Evolutionary conservation across 1,140 invertebrate genomes (phyloP), one percentile per base, ranked within the genome.

Genomic region (Aleiodes sp.): DNA sequence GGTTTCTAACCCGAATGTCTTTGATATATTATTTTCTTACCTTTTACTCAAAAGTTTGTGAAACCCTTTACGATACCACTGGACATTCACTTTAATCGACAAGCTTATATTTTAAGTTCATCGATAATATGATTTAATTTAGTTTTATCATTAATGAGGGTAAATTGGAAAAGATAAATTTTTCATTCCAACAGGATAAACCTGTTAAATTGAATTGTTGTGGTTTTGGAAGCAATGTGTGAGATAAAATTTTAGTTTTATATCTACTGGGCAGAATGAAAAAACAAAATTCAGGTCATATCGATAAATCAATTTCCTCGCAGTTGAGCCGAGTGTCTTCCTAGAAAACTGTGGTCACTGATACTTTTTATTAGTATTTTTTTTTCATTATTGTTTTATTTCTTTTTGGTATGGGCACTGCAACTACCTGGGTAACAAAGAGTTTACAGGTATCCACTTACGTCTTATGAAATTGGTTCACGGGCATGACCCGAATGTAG

Each of bases 241-340:
- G 31, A 37, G 16, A 64, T 14, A n/a, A 37, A 39, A 33, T 63
- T 63, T 41, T 63, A 52, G 46, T 21, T 52, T 24, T 59, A 56
- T 62, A 64, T 46, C 26, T 24, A 14, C 26, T 2, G 10, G 21
- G n/a, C n/a, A n/a, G 26, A 62, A 21, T 33, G 29, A 26, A 26
- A 59, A 24, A 59, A 59, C 28, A 59, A 64, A 64, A 64, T 64
- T 35, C 39, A 64, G 62, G 62, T 64, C 62, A 64, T 41, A 64
- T 41, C 62, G 37, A 64, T 64, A 64, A 64, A 64, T 64, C 62
- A 64, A 64, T 64, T 64, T 64, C 12, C n/a, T 52, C 46, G 19
- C 26, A 52, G 46, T 21, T 24, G 46, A 10, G 19, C 46, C 46
- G 19, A 16, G n/a, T 64, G 37, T 64, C 35, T 64, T 46, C n/a